These are phyloP conservation scores for Hyposoter dolosus DNA, from an alignment of 2,888 invertebrate species.

Conservation along the genomic window DNA sequence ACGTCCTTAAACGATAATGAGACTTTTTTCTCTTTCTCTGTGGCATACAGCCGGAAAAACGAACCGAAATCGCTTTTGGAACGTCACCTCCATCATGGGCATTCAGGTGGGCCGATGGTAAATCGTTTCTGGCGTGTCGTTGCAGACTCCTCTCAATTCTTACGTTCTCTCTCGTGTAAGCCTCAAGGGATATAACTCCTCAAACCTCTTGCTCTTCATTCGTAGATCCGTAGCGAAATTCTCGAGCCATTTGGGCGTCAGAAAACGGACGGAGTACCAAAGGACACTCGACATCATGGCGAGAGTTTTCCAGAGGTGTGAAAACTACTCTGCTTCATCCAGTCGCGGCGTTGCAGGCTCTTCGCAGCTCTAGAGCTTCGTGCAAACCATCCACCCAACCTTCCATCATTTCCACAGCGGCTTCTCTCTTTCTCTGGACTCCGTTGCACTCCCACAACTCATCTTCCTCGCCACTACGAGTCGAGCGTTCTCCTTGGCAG, in stretches of 20 bases:
- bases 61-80: conserved; percentile 17
- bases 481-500: conserved; percentile 16
- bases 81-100: background rate
- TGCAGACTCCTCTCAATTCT: conserved; percentile 28
- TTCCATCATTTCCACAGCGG: conserved; percentile 10
- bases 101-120: background rate
- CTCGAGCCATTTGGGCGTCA: conserved; percentile 30
- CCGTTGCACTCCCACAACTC: conserved; percentile 19
- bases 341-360: conserved; percentile 35
- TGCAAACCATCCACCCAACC: conserved; percentile 48
- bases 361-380: conserved; percentile 42
- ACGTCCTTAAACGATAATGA: conserved; percentile 7
- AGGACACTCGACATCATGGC: conserved; percentile 60
- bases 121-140: conserved; percentile 30
- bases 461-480: conserved; percentile 49
- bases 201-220: background rate
- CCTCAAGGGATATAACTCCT: conserved; percentile 20
- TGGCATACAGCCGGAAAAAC: conserved; percentile 3
- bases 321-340: conserved; percentile 61
- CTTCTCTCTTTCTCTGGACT: background rate
- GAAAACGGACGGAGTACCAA: conserved; percentile 54
- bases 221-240: conserved; percentile 1
- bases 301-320: conserved; percentile 65
- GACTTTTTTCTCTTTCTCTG: background rate
- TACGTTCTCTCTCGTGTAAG: conserved; percentile 15